Percentiles rank a stretch among this genome's conserved stretches.
Evolutionary conservation across 1,140 invertebrate genomes (phyloP).

Genomic region (Zaprionus lachaisei): DNA sequence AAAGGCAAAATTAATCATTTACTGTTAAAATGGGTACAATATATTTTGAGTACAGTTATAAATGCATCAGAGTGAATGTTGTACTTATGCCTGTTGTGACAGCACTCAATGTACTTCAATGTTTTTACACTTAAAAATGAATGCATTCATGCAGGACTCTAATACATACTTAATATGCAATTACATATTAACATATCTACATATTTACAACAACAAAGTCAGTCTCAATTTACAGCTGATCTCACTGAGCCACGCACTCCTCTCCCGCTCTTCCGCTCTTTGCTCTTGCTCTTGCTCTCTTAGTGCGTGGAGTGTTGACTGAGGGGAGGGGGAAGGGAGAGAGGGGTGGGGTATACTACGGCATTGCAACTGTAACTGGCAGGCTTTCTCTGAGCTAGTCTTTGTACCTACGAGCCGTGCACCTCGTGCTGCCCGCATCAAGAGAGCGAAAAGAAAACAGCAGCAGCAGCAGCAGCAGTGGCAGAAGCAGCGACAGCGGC

Average conservation of each 20-base stretch:
- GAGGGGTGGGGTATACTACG: constrained; percentile 7
- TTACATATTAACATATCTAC: constrained; percentile 4
- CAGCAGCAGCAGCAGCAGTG: constrained; percentile 1
- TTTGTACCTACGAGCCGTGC: constrained; percentile 12
- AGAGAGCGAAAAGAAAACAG: constrained; percentile 51
- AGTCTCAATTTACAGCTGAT: constrained; percentile 22
- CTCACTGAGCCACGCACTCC: constrained; percentile 6
- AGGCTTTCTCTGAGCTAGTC: constrained; percentile 67
- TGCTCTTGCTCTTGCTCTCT: not conserved
- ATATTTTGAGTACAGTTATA: too few relatives aligned
- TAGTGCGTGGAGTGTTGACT: not conserved
- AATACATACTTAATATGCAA: not conserved
- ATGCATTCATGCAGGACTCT: too few relatives aligned
- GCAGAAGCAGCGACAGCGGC: constrained; percentile 18
- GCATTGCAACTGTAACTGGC: constrained; percentile 72
- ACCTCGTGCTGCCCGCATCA: constrained; percentile 18
- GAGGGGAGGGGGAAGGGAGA: not conserved
- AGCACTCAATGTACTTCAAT: too few relatives aligned
- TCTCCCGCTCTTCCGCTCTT: constrained; percentile 32
- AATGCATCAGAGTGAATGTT: too few relatives aligned
- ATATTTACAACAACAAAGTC: constrained; percentile 8
- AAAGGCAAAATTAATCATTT: too few relatives aligned
- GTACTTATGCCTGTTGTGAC: too few relatives aligned
- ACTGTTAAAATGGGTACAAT: too few relatives aligned
- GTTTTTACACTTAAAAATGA: too few relatives aligned